Evolutionary conservation across 2,797 vertebrate genomes (phyloP), one percentile per base, ranked within the genome.

Genomic region (Hybognathus amarus): DNA sequence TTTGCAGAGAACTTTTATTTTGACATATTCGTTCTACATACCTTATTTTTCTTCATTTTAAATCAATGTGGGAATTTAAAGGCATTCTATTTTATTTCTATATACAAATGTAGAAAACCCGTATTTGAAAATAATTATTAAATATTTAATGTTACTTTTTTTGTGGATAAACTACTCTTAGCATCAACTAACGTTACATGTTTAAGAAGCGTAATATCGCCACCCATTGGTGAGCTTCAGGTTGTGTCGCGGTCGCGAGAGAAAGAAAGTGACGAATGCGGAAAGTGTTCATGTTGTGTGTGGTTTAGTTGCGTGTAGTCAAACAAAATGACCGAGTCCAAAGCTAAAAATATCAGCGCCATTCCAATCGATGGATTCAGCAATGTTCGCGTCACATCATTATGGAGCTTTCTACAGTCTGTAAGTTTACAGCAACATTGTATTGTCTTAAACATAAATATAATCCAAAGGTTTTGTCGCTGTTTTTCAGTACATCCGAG

Each of bases 331-430:
- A 88, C 88, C 5, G 86, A 87, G 0, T 83, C 88, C 2, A 94
- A 95, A 90, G 73, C 87, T 1, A 63, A 89, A 4, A 95, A 95
- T 74, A 85, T 90, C 2, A 94, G 91, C 74, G 90, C 92, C 0
- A 59, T 94, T 22, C 95, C 95, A 0, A 90, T 95, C 7, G 94
- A 95, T 36, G 93, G 75, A 4, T 95, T 94, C 82, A 96, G 95
- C 45, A 90, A 95, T 40, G 80, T 95, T 80, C 91, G 91, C 86
- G 92, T 96, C 59, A 95, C 95, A 17, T 95, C 94, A 3, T 83
- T 94, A 84, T 95, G 95, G 95, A 94, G 93, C 6, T 94, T 96
- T 87, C 89, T 96, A 38, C 89, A 94, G 90, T 95, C 95, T 80
- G 95, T 96, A 91, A 93, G 95, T 92, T 20, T 33, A 70, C 64